Evolutionary conservation across 1,140 invertebrate genomes (phyloP), one percentile per base, ranked within the genome.

Genomic region (Bombus sibiricus): DNA sequence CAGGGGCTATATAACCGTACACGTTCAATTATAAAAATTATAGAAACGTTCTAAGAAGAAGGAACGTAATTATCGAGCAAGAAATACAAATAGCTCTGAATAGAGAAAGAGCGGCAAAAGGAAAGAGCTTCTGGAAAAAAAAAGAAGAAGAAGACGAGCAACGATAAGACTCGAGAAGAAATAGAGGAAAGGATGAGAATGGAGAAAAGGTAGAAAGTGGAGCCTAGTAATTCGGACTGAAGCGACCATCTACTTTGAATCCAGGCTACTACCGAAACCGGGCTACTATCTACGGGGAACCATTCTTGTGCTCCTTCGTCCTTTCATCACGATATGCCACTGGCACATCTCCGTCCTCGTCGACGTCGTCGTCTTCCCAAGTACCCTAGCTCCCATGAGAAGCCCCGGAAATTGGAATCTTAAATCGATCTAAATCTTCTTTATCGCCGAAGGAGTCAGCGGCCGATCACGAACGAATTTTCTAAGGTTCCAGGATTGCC

Each of bases 351-450:
- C 64, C 69, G 43, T 69, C 66, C 57, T 83, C 83, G 82, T 84
- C 85, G 81, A 75, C 73, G 76, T 80, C 75, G 87, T 77, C 83
- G 81, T 91, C 84, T 85, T 8, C 39, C 62, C 73, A 74, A 83
- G 74, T 83, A 57, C 43, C 81, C 62, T 72, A 39, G 34, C 41
- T 80, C 85, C 74, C 78, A 83, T 68, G 64, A 88, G 83, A 81
- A 88, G 86, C 43, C 69, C 87, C 88, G 92, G 90, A 94, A 94
- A 94, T 93, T 94, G 93, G 92, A 94, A 94, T 93, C 92, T 93
- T 93, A 93, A 92, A 93, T 93, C 93, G 93, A 93, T 91, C 90
- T 88, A 90, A 90, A 92, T 93, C 91, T 90, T 90, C 87, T 92
- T 90, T 92, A 93, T 92, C 89, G 87, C 73, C 89, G 86, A 80